Base-by-base conservation (phyloP, 2,797 vertebrate species). In the Margarornis squamiger region DNA sequence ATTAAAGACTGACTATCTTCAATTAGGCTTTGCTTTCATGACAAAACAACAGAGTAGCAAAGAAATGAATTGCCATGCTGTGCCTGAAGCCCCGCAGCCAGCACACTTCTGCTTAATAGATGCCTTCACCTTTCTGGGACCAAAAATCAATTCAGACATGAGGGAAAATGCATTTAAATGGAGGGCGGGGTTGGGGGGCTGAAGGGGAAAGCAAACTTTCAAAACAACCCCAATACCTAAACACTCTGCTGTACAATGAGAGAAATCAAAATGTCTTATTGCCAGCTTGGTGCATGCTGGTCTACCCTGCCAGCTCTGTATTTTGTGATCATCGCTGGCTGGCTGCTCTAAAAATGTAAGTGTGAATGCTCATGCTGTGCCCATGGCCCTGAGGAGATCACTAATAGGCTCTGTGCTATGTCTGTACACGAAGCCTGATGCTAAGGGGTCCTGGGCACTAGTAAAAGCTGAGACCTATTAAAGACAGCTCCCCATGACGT, bases 1-100 rank as follows among this genome's bases (percentile, higher is more conserved):
- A 92, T 96, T 97, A 93, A 94, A 88, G 83, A 65, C 93, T 79
- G 78, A 84, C 88, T 91, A 66, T 29, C 82, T 93, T 88, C 90
- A 88, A 88, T 86, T 93, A 92, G 79, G 68, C 68, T 94, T 57
- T 45, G 48, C 66, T 96, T 86, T 92, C 74, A 90, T 38, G 55
- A 36, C 76, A 66, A 81, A 71, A 41, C 93, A 95, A 72, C 68
- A 41, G 86, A 91, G 75, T 52, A 86, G 61, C 81, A 78, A 74
- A 73, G 81, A 88, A 88, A 89, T 68, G 58, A 91, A 86, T 75
- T 75, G 62, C 68, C 19, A 6, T 13, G 57, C 93, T 94, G 72
- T 75, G 86, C 67, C 74, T 39, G 55, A 65, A 66, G 63, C 74
- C 77, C 67, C 62, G 32, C 34, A 83, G 67, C 68, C 61, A 89